Percentiles rank a stretch among this genome's conserved stretches.
Conservation (phyloP, 2,888 invertebrate genomes). For the Ochropleura plecta region DNA sequence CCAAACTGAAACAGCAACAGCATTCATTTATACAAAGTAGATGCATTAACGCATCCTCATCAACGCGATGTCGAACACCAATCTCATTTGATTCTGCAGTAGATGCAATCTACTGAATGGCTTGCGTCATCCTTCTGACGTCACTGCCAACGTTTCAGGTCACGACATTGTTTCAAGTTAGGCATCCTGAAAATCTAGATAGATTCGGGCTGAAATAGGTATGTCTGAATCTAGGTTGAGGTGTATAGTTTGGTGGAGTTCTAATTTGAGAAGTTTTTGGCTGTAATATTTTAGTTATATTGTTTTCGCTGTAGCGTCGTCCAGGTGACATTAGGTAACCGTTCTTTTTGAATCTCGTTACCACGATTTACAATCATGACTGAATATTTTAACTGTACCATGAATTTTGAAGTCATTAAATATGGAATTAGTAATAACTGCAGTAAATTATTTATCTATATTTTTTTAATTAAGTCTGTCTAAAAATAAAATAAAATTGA, state of each 20-base stretch:
- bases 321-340: too few species aligned
- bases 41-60: conserved; percentile 17
- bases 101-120: conserved; percentile 34
- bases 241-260: not conserved
- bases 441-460: too few species aligned
- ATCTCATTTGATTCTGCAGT: conserved; percentile 43
- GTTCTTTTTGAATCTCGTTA: too few species aligned
- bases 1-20: not conserved
- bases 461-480: too few species aligned
- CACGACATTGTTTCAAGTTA: conserved; percentile 44
- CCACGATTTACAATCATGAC: too few species aligned
- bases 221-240: conserved; percentile 35
- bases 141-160: conserved; percentile 50
- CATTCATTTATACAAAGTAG: conserved; percentile 8
- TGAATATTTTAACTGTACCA: too few species aligned
- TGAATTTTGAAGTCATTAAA: too few species aligned
- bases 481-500: too few species aligned
- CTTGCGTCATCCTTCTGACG: conserved; percentile 50
- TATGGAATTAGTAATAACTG: too few species aligned
- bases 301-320: too few species aligned
- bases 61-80: conserved; percentile 22
- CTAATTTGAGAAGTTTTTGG: conserved; percentile 17
- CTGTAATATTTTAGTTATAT: not conserved
- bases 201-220: conserved; percentile 15
- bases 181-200: conserved; percentile 40